Conservation (phyloP, 1,140 invertebrate species). For the Drosophila orosa region DNA sequence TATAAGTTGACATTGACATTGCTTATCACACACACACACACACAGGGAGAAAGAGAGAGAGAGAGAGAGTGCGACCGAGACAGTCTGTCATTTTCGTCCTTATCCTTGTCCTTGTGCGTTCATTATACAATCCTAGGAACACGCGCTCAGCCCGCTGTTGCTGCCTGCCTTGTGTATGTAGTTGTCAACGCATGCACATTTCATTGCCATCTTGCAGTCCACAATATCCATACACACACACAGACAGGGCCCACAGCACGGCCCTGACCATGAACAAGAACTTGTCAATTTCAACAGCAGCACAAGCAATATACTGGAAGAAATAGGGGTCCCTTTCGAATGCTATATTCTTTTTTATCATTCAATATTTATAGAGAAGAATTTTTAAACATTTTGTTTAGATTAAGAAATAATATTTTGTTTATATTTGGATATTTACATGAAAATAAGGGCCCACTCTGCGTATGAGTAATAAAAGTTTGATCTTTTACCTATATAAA, state of each 20-base stretch:
- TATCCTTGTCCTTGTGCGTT: slow-evolving; percentile 50
- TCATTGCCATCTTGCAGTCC: slow-evolving; percentile 54
- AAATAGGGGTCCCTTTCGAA: neutral
- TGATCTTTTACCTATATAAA: too few relatives aligned
- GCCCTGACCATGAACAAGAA: slow-evolving; percentile 70
- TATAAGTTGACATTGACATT: slow-evolving; percentile 39
- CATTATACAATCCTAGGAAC: slow-evolving; percentile 55
- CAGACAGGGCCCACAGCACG: slow-evolving; percentile 38
- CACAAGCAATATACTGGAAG: neutral
- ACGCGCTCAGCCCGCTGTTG: slow-evolving; percentile 37
- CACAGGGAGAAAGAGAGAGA: neutral
- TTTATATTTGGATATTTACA: neutral
- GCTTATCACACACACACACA: slow-evolving; percentile 35
- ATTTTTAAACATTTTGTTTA: neutral
- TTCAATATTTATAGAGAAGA: neutral
- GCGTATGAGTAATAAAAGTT: neutral
- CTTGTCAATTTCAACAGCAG: slow-evolving; percentile 65
- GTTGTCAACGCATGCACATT: slow-evolving; percentile 62
- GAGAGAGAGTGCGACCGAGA: neutral
- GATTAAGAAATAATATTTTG: neutral
- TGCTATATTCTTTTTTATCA: too few relatives aligned
- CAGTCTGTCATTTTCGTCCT: slow-evolving; percentile 31
- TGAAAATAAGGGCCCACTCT: neutral
- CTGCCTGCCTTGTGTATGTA: slow-evolving; percentile 16
- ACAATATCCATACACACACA: slow-evolving; percentile 6